Evolutionary conservation across 2,113 vertebrate species (phyloP).

Genomic region (Seriola quinqueradiata): DNA sequence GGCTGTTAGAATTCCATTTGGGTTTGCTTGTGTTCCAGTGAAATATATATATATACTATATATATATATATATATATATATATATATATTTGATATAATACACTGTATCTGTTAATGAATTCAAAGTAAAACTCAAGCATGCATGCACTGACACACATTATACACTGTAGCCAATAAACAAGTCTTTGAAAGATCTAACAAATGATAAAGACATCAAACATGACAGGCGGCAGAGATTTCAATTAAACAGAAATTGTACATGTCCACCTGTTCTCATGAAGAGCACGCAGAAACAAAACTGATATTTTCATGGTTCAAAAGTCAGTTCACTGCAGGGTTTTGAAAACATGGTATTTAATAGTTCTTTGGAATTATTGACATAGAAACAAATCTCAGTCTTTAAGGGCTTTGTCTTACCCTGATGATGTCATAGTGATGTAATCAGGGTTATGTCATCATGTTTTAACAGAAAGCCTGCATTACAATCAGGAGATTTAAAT

Average conservation of each 20-base stretch:
- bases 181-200: conserved; percentile 39
- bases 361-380: no score
- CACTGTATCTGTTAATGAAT: background rate
- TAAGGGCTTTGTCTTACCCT: no score
- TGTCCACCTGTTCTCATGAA: background rate
- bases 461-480: background rate
- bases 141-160: background rate
- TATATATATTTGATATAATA: background rate
- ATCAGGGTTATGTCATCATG: background rate
- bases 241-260: conserved; percentile 12
- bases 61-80: background rate
- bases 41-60: background rate
- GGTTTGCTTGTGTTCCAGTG: conserved; percentile 19
- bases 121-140: background rate
- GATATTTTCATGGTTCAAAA: background rate
- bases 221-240: conserved; percentile 37
- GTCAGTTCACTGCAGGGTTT: background rate
- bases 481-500: background rate
- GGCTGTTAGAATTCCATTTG: conserved; percentile 57
- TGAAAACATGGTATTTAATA: background rate
- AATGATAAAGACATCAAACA: conserved; percentile 51
- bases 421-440: background rate
- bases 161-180: conserved; percentile 20
- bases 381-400: background rate
- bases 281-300: background rate